Evolutionary conservation across 1,140 invertebrate genomes (phyloP).

Genomic region (Protaetia brevitarsis): DNA sequence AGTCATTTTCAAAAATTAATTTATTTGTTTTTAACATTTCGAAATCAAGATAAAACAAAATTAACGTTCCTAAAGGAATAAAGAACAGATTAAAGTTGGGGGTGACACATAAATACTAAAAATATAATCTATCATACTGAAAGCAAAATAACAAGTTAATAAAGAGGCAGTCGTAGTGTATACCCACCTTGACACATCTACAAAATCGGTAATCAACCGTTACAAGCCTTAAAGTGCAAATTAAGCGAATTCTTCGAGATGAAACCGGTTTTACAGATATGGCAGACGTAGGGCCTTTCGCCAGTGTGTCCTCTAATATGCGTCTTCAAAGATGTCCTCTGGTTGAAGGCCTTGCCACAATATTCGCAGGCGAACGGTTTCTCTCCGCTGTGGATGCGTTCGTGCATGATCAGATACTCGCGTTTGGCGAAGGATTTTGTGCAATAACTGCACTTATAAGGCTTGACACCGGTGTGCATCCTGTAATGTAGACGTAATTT

Average conservation of each 20-base stretch:
- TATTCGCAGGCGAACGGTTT: conserved; percentile 54
- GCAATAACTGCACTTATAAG: conserved; percentile 53
- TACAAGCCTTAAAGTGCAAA: conserved; percentile 43
- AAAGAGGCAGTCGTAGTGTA: too few relatives aligned
- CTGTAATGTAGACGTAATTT: conserved; percentile 60
- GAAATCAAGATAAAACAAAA: too few relatives aligned
- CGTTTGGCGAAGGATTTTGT: conserved; percentile 72
- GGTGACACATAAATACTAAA: not conserved
- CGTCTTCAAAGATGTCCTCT: conserved; percentile 47
- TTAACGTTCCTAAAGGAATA: too few relatives aligned
- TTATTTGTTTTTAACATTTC: too few relatives aligned
- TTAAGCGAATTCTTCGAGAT: conserved; percentile 39
- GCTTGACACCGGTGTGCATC: conserved; percentile 54
- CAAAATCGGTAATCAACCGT: conserved; percentile 2
- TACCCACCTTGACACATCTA: too few relatives aligned
- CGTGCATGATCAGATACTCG: conserved; percentile 60
- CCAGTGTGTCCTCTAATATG: conserved; percentile 58
- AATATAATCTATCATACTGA: too few relatives aligned
- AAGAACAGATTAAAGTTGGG: too few relatives aligned
- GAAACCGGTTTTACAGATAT: conserved; percentile 53
- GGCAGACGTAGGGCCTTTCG: conserved; percentile 69
- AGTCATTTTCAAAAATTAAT: too few relatives aligned
- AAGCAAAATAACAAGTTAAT: too few relatives aligned
- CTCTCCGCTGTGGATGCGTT: conserved; percentile 64
- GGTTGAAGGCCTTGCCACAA: conserved; percentile 53